Conservation (phyloP, 2,888 invertebrate species). For the Xanthostigma xanthostigma region DNA sequence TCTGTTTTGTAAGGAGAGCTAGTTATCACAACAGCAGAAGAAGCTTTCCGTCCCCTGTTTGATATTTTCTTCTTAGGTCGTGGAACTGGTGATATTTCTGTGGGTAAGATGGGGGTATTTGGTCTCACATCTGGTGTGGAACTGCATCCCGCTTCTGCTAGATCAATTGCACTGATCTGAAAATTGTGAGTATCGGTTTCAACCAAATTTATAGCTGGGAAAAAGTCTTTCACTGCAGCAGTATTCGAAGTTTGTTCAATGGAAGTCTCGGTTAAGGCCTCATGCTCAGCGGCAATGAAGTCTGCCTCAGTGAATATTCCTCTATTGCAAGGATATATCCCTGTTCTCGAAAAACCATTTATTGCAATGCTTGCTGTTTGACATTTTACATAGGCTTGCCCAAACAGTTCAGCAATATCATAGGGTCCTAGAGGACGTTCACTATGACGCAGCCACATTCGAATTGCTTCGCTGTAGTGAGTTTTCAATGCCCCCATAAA, state of each 20-base stretch:
- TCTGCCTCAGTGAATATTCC: constrained; percentile 3
- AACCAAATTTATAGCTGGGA: too few species aligned
- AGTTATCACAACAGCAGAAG: background rate
- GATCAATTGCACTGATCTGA: too few species aligned
- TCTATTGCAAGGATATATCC: constrained; percentile 6
- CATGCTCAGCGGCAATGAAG: constrained; percentile 4
- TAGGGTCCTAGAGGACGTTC: constrained; percentile 7
- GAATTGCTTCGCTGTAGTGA: constrained; percentile 8
- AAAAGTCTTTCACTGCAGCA: too few species aligned
- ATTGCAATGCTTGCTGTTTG: constrained; percentile 10
- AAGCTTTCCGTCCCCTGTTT: background rate
- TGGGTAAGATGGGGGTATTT: too few species aligned
- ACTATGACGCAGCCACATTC: constrained; percentile 6
- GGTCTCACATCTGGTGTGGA: too few species aligned
- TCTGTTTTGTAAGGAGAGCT: background rate
- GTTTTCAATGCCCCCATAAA: constrained; percentile 9
- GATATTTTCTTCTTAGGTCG: background rate
- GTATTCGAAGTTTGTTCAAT: too few species aligned
- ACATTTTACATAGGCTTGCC: constrained; percentile 12
- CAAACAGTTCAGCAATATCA: constrained; percentile 11
- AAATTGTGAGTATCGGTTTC: too few species aligned
- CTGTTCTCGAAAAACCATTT: constrained; percentile 11
- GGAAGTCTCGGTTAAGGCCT: too few species aligned
- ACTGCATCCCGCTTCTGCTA: too few species aligned
- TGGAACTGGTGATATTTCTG: background rate